A percentile compares a stretch with the other conserved stretches of the same genome.
Conservation (phyloP, 1,140 invertebrate genomes). For the Glossosoma conforme region DNA sequence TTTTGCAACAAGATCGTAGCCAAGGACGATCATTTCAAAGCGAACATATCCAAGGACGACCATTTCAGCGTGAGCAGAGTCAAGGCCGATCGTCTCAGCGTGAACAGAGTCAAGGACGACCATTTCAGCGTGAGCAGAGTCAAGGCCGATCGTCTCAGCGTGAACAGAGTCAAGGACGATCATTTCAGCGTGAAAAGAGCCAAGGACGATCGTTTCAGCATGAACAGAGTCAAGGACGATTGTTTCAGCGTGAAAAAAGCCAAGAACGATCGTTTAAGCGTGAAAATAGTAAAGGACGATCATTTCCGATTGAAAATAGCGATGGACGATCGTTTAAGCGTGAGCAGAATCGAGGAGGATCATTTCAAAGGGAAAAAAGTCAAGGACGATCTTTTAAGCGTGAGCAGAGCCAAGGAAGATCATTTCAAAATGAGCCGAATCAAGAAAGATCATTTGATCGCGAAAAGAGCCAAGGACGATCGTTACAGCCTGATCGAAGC, state of each 20-base stretch:
- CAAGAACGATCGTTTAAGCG: not conserved
- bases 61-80: constrained; percentile 5
- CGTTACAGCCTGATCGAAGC: no score
- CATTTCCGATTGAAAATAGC: not conserved
- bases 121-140: constrained; percentile 5
- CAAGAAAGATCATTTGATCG: constrained; percentile 14
- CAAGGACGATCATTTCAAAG: not conserved
- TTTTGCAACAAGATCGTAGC: constrained; percentile 3
- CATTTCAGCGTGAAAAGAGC: not conserved
- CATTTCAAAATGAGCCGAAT: constrained; percentile 13
- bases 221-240: no score
- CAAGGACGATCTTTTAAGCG: constrained; percentile 35
- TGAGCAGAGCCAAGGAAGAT: constrained; percentile 26
- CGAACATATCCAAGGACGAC: no score
- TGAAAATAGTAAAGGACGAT: constrained; percentile 1
- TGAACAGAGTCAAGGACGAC: no score
- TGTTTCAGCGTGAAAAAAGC: constrained; percentile 3
- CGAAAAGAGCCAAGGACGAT: constrained; percentile 37
- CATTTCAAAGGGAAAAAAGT: not conserved
- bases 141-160: not conserved
- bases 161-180: not conserved
- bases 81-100: not conserved
- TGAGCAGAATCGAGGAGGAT: not conserved
- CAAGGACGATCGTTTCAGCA: no score
- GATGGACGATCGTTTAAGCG: constrained; percentile 1